Base-by-base conservation (phyloP, 1,140 invertebrate genomes). In the Leptinotarsa defecta region DNA sequence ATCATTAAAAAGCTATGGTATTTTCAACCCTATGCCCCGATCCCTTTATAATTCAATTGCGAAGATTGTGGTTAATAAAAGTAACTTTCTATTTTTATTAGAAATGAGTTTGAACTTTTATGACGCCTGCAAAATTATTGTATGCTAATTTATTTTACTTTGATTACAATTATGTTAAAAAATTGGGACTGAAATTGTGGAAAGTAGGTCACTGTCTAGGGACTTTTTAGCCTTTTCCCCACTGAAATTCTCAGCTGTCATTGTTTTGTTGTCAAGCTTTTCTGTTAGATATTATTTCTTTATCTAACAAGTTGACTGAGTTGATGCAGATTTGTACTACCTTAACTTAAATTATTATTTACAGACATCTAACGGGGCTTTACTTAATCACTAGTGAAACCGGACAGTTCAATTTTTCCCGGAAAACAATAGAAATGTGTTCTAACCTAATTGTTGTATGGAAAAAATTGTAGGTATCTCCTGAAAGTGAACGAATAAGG, bases 201-300 rank as follows among this genome's bases (percentile, higher is more conserved):
- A 71, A 77, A 74, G 68, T 77, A 77, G 76, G 76, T 77, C 76
- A 77, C 68, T 74, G 62, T 61, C 76, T 77, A 77, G 76, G 76
- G 76, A 74, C 64, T 57, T 77, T 77, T 77, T 71, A 61, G 52
- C 20, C 49, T 49, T 76, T 74, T 74, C 64, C 76, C 73, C 68
- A 77, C 73, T 74, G 74, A 77, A 77, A 64, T 62, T 52, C 67
- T 57, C 49, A 68, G 52, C 52, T 68, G 34, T 62, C 65, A 48
- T 48, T 74, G 52, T 52, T n/a, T 57, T 57, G 52, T 69, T 74
- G 73, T 63, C 68, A 71, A 19, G 61, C 19, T 71, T 24, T 69
- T 71, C 24, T 43, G 15, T 69, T 69, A 69, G 43, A 15, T 69
- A 49, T 24, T 5, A 69, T 24, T 65, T 27, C 64, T 65, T 65